Percentiles rank a stretch among this genome's conserved stretches.
Conservation (phyloP, 2,113 vertebrate genomes). For the Erpornis zantholeuca region DNA sequence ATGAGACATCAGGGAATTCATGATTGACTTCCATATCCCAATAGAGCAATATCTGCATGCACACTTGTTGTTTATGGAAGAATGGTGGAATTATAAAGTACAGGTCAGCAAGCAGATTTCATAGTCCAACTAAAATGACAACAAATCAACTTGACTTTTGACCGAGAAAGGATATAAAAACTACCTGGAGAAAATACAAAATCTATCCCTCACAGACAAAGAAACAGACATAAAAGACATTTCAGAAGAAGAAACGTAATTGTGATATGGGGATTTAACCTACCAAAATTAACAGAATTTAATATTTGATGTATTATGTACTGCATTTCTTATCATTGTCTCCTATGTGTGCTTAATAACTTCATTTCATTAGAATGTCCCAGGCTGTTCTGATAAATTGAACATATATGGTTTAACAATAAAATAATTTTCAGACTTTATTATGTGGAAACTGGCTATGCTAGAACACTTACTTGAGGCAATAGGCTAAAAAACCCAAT, state of each 20-base stretch:
- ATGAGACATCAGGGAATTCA: background rate
- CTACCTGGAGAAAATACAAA: background rate
- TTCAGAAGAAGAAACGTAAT: background rate
- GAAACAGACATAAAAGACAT: background rate
- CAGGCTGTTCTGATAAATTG: background rate
- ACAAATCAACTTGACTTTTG: background rate
- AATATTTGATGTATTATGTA: background rate
- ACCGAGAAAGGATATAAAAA: background rate
- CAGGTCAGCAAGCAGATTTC: background rate
- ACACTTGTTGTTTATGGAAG: background rate
- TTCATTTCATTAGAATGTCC: background rate
- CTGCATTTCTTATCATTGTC: background rate
- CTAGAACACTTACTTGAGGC: background rate
- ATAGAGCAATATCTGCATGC: background rate
- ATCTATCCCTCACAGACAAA: background rate
- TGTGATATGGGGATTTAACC: background rate
- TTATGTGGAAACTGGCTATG: background rate
- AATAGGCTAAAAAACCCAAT: background rate
- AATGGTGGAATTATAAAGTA: background rate
- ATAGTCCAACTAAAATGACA: background rate
- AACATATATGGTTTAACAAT: background rate
- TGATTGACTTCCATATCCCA: background rate
- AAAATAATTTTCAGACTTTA: background rate
- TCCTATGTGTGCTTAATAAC: background rate
- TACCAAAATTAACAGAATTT: background rate